Percentiles rank a stretch among this genome's conserved stretches.
Evolutionary conservation across 2,113 vertebrate species (phyloP).

Genomic region (Micromys minutus): DNA sequence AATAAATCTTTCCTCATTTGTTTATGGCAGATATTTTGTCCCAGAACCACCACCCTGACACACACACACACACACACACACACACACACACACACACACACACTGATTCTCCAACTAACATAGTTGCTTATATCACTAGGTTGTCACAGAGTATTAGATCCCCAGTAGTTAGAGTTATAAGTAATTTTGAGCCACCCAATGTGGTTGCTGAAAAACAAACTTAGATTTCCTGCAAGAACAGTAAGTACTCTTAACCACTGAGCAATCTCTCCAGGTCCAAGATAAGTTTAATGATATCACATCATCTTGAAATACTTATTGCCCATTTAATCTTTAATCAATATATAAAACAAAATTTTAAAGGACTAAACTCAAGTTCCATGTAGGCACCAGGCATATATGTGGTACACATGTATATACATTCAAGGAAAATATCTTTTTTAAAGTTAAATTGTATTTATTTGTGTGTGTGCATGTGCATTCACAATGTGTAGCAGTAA

Average conservation of each 20-base stretch:
- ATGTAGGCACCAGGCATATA: neutral
- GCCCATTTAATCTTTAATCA: neutral
- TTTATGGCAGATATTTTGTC: neutral
- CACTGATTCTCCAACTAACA: neutral
- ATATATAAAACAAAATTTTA: neutral
- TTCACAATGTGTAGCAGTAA: neutral
- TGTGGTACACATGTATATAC: neutral
- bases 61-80: too few species aligned
- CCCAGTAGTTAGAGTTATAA: neutral
- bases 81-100: too few species aligned
- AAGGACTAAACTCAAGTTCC: neutral
- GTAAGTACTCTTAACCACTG: neutral
- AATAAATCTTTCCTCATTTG: neutral
- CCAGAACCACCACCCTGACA: neutral
- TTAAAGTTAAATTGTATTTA: neutral
- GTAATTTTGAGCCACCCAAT: too few species aligned
- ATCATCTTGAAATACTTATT: constrained; percentile 35
- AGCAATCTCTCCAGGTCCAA: neutral
- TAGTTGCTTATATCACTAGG: neutral
- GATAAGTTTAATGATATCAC: neutral
- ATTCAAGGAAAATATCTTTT: neutral
- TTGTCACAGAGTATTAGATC: neutral
- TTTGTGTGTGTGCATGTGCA: neutral
- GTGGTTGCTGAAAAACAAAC: neutral
- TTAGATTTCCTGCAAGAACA: neutral